Base-by-base conservation (phyloP, 1,140 invertebrate genomes). In the roundworm (Caenorhabditis elegans) region DNA sequence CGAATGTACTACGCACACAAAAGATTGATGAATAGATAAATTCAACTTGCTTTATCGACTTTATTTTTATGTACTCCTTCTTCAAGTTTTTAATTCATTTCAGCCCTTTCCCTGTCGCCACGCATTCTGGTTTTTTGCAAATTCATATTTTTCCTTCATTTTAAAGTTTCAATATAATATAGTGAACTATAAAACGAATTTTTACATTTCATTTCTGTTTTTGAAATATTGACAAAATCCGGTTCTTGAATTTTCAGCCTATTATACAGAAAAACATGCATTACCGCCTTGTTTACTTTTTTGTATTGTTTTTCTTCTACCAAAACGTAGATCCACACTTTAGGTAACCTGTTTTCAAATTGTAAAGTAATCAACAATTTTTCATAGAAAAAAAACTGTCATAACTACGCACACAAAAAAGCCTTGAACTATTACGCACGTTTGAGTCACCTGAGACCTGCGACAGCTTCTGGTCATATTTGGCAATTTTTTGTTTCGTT, bases 1-100 rank as follows among this genome's bases (percentile, higher is more conserved):
- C 17, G 28, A 3, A 39, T 39, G 10, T 70, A n/a, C n/a, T 3
- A 39, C 36, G 60, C 39, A 39, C 8, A 70, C 60, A 70, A n/a
- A n/a, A n/a, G 60, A 70, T 70, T 70, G 60, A 43, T 39, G 34
- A 39, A 70, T 39, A 70, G 60, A 70, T 70, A 70, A n/a, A 70
- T 70, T 17, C 3, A 43, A 70, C 34, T 13, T 70, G 60, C 60
- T 39, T 8, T 70, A 34, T 13, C 39, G 36, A 39, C 36, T 26
- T 13, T 1, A 70, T 17, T 22, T 43, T 15, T 1, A n/a, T 70
- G 34, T 39, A 24, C 60, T 39, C 34, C 10, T 2, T 70, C 31
- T 39, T 31, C 6, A 70, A 70, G 5, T 5, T 43, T 43, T 43
- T 8, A 43, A 5, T 43, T 15, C 3, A 10, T 19, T 22, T 70